Evolutionary conservation across 1,140 invertebrate species (phyloP).

Genomic region (Periplaneta americana): DNA sequence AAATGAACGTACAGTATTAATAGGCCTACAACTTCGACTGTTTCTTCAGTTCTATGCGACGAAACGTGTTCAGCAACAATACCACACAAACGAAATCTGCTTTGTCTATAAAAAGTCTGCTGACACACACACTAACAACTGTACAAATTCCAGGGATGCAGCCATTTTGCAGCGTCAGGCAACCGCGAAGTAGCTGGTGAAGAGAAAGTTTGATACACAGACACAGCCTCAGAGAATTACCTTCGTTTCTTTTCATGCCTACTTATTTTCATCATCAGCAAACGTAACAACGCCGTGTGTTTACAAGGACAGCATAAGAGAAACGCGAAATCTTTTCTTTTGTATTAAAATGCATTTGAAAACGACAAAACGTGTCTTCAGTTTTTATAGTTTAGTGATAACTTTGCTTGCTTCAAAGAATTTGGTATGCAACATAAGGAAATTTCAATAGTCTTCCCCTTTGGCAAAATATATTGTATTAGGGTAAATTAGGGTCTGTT

Average conservation of each 20-base stretch:
- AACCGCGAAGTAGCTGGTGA: background rate
- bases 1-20: no score
- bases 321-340: background rate
- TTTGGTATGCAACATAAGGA: no score
- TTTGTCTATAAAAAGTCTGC: background rate
- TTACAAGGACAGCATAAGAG: background rate
- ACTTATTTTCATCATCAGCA: background rate
- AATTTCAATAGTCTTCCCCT: no score
- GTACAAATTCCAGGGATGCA: background rate
- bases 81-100: no score
- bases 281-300: background rate
- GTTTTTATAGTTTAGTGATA: background rate
- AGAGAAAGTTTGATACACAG: background rate
- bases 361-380: background rate
- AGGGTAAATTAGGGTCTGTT: no score
- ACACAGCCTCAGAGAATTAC: no score
- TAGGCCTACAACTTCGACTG: no score
- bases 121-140: background rate
- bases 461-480: no score
- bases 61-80: no score
- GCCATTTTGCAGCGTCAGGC: background rate
- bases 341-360: background rate
- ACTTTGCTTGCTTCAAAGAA: background rate
- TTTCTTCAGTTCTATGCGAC: no score
- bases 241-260: background rate